Evolutionary conservation across 2,113 vertebrate species (phyloP), one percentile per base, ranked within the genome.

Genomic region (Tylochromis polylepis): DNA sequence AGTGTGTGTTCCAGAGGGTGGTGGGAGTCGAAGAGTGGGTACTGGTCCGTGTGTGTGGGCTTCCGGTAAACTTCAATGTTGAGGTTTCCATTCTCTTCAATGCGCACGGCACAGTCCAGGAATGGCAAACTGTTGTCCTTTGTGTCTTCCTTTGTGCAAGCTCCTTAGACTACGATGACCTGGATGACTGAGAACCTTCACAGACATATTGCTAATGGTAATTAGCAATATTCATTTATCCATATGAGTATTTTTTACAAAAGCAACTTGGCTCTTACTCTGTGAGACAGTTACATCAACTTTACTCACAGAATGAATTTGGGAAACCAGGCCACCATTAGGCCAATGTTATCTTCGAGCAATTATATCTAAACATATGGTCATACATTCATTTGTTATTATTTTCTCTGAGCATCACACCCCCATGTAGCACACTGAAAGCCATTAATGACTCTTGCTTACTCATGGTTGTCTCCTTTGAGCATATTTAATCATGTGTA

Each of bases 401-500:
- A 8, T 51, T 10, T 51, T 82, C 79, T 84, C 27, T 5, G 49
- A 80, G 62, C 82, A 34, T 58, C 38, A 41, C 12, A 38, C 83
- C 79, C 57, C 16, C 65, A 85, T 82, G 57, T 56, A 46, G 55
- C 84, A 81, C 81, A 94, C 6, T 86, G 84, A 84, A 89, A 93
- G 85, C 85, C 89, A 90, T 93, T 90, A 91, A 91, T 89, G 34
- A 84, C 84, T 89, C 89, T 89, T 88, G 90, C 92, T 94, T 92
- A 91, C 80, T 91, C 81, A 57, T 62, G 55, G 67, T 72, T 14
- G 51, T 93, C 91, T 56, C 85, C 87, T 93, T 92, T 94, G 93
- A 95, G 92, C 88, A 86, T 67, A 86, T 91, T 59, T 93, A 92
- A 93, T 94, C 89, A 90, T 89, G 87, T 78, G 82, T 83, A n/a